Conservation (phyloP, 2,113 vertebrate genomes). For the Haemorhous mexicanus region DNA sequence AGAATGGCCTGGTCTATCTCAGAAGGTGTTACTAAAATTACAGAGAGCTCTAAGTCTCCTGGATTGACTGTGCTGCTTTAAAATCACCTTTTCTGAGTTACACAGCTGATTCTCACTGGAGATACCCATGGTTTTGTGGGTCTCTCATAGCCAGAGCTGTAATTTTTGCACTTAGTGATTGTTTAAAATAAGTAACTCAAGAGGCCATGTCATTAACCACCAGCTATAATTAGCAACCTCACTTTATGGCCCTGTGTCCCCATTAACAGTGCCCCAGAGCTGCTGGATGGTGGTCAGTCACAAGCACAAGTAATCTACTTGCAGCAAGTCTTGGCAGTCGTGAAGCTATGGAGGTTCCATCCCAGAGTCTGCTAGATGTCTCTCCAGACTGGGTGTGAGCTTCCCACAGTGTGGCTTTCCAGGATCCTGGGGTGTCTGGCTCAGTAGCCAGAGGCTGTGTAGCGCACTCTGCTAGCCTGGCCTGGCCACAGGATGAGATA, state of each 20-base stretch:
- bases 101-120: not conserved
- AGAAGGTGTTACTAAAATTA: not conserved
- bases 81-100: not conserved
- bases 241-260: not conserved
- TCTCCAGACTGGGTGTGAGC: not conserved
- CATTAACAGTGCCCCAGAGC: not conserved
- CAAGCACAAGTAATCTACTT: not conserved
- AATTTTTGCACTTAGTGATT: not conserved
- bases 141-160: not conserved
- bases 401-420: not conserved
- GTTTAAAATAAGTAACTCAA: not conserved
- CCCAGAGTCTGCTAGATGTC: not conserved
- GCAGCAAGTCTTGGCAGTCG: not conserved
- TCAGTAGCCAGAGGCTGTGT: not conserved
- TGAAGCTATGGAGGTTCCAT: not conserved
- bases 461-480: not conserved
- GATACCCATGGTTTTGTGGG: not conserved
- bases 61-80: not conserved
- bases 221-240: not conserved
- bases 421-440: not conserved
- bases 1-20: not conserved
- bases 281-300: not conserved
- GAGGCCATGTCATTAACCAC: not conserved
- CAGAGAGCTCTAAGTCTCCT: not conserved
- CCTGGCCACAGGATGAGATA: not conserved